Evolutionary conservation across 2,888 invertebrate genomes (phyloP).

Genomic region (Nymphalis urticae): DNA sequence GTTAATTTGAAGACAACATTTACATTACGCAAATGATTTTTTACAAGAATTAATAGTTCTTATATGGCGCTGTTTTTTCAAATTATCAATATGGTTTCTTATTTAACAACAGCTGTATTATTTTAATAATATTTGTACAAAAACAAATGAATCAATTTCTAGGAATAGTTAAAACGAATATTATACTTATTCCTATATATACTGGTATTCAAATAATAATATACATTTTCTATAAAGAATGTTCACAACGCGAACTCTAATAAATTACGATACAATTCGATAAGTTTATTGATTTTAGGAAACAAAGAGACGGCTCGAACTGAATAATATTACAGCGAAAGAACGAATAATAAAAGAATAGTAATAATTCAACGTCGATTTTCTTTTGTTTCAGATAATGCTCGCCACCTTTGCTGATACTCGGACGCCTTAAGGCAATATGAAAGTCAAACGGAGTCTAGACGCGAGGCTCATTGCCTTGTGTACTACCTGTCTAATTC

Average conservation of each 20-base stretch:
- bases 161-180: too few species aligned
- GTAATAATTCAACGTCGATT: slow-evolving; percentile 39
- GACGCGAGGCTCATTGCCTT: slow-evolving; percentile 73
- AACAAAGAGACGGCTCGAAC: slow-evolving; percentile 37
- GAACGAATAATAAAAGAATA: slow-evolving; percentile 32
- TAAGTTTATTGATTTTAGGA: slow-evolving; percentile 41
- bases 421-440: slow-evolving; percentile 70
- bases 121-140: too few species aligned
- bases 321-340: slow-evolving; percentile 36
- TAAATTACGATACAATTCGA: slow-evolving; percentile 37
- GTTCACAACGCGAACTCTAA: slow-evolving; percentile 16
- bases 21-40: slow-evolving; percentile 2
- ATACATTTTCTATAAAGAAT: not conserved
- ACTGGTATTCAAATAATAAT: not conserved
- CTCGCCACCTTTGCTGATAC: slow-evolving; percentile 49
- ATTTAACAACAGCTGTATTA: too few species aligned
- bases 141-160: too few species aligned
- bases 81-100: too few species aligned
- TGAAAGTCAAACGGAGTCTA: slow-evolving; percentile 65
- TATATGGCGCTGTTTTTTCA: not conserved
- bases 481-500: slow-evolving; percentile 71
- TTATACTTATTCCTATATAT: not conserved
- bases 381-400: slow-evolving; percentile 76
- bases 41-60: not conserved
- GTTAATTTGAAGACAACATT: slow-evolving; percentile 19